Evolutionary conservation across 2,888 invertebrate genomes (phyloP).

Genomic region (Hipparchia semele): DNA sequence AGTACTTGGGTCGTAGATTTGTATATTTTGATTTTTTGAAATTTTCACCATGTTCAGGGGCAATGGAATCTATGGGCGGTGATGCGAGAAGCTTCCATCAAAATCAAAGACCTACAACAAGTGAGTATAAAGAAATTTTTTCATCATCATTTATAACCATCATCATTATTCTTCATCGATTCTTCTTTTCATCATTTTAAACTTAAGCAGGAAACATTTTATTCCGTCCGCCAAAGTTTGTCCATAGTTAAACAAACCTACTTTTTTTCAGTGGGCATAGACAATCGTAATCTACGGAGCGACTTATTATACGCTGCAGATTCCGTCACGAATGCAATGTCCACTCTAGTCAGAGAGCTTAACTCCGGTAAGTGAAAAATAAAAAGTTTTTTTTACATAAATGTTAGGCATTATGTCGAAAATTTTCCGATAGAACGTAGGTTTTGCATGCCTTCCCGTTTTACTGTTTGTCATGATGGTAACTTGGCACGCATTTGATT

Average conservation of each 20-base stretch:
- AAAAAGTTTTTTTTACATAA: conserved; percentile 19
- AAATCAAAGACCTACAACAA: conserved; percentile 75
- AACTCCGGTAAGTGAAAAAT: conserved; percentile 88
- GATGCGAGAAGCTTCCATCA: conserved; percentile 70
- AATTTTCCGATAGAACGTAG: conserved; percentile 33
- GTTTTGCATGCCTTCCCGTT: conserved; percentile 40
- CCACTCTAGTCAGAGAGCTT: conserved; percentile 96
- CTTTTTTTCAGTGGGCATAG: conserved; percentile 71
- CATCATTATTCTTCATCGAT: too few species aligned
- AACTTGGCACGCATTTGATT: conserved; percentile 38
- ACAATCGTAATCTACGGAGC: conserved; percentile 88
- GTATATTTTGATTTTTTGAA: neutral
- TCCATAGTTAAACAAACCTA: too few species aligned
- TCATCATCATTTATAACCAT: neutral
- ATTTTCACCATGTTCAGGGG: conserved; percentile 47
- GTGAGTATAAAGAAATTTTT: conserved; percentile 55
- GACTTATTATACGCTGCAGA: conserved; percentile 98
- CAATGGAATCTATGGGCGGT: conserved; percentile 71
- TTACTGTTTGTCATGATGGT: conserved; percentile 36
- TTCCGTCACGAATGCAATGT: conserved; percentile 99
- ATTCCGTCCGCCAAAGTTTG: too few species aligned
- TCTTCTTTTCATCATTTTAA: too few species aligned
- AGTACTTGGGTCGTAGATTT: neutral
- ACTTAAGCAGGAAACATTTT: too few species aligned
- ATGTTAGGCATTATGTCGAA: conserved; percentile 30